These are phyloP conservation scores for Tapirus indicus DNA, from an alignment of 2,797 vertebrate genomes.

Conservation along the genomic window DNA sequence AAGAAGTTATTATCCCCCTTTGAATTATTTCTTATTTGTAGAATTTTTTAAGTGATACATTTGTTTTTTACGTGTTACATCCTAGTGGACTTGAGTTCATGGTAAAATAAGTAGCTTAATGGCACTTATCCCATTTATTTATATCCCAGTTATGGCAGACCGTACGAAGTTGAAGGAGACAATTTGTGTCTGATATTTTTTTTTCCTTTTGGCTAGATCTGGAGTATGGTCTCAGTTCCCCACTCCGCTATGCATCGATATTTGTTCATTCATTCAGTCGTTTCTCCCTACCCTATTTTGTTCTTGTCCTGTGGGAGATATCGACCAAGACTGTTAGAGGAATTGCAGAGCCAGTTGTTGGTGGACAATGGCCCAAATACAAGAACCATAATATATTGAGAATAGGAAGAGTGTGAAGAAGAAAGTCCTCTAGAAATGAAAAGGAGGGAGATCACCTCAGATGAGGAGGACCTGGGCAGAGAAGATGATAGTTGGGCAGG, in stretches of 20 bases:
- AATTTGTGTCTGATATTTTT: neutral
- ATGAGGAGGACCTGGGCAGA: neutral
- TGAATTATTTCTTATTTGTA: conserved; percentile 16
- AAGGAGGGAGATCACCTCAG: neutral
- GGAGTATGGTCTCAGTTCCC: neutral
- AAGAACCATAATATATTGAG: neutral
- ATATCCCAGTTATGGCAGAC: neutral
- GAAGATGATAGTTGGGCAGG: neutral
- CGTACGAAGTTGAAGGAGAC: neutral
- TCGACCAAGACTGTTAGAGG: neutral
- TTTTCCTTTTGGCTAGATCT: neutral
- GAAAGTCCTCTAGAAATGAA: neutral
- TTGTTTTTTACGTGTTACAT: neutral
- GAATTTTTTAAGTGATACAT: neutral
- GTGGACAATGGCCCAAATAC: neutral
- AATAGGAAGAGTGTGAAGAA: neutral
- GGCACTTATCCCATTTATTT: neutral
- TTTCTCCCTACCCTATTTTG: neutral
- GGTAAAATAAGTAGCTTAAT: neutral
- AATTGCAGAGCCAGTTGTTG: neutral
- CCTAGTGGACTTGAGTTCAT: neutral
- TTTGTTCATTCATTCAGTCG: neutral
- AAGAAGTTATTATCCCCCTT: neutral
- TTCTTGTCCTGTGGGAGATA: neutral
- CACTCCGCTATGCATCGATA: no score